These are phyloP conservation scores for Mormyrus lacerda DNA, from an alignment of 2,113 vertebrate species.

Conservation along the genomic window DNA sequence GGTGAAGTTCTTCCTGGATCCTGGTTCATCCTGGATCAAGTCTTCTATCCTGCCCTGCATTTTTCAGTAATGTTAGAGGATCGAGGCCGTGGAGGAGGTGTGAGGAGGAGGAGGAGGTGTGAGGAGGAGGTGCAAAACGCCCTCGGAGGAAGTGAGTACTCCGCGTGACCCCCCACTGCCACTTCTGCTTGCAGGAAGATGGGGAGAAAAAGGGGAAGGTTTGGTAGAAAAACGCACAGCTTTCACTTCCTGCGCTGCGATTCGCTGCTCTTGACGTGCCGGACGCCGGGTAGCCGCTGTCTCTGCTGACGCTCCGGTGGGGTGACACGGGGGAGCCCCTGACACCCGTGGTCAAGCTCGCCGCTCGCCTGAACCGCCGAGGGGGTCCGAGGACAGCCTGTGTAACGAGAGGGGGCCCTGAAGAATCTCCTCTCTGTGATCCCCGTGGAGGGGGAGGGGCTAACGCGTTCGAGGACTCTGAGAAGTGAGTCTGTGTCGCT, in stretches of 20 bases:
- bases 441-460: not conserved
- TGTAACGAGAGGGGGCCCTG: slow-evolving; percentile 29
- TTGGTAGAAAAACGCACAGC: not conserved
- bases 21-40: not conserved
- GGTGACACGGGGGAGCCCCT: not conserved
- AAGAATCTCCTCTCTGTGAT: slow-evolving; percentile 29
- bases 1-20: not conserved
- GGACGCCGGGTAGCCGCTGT: not conserved
- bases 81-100: not conserved
- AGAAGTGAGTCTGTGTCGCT: not conserved
- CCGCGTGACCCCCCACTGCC: not conserved
- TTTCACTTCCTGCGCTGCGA: slow-evolving; percentile 48
- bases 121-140: not conserved
- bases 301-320: not conserved
- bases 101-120: not conserved
- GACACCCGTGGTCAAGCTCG: not conserved
- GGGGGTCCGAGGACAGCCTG: slow-evolving; percentile 38
- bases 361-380: not conserved
- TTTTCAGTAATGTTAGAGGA: not conserved
- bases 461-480: not conserved
- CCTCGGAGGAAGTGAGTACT: not conserved
- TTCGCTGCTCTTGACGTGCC: slow-evolving; percentile 18
- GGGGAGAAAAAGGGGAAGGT: not conserved
- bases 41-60: not conserved
- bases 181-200: not conserved